A percentile compares a stretch with the other conserved stretches of the same genome.
phyloP scores from a whole-genome alignment of 2,113 vertebrate genomes.

The Helogale parvula region DNA sequence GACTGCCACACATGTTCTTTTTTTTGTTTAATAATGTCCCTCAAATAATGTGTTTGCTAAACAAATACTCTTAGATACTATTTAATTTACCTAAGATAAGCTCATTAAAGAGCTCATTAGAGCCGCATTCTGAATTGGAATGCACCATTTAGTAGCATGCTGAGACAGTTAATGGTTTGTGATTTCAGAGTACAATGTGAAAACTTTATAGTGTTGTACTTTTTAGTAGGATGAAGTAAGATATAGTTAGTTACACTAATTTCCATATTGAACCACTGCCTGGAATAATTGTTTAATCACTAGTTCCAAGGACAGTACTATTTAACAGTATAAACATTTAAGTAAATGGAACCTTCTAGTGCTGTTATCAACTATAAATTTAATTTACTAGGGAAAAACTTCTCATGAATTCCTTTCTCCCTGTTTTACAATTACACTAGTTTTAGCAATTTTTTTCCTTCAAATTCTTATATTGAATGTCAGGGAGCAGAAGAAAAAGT shows the following conservation, averaged over 20 bases:
- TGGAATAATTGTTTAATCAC: slow-evolving; percentile 30
- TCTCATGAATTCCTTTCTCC: slow-evolving; percentile 27
- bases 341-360: slow-evolving; percentile 40
- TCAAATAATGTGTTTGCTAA: slow-evolving; percentile 22
- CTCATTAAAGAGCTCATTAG: slow-evolving; percentile 47
- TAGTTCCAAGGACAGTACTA: slow-evolving; percentile 35
- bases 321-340: slow-evolving; percentile 32
- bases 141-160: slow-evolving; percentile 42
- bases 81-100: slow-evolving; percentile 46
- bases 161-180: slow-evolving; percentile 32
- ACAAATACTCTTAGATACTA: background rate
- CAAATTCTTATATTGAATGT: background rate
- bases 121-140: slow-evolving; percentile 25
- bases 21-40: background rate
- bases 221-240: slow-evolving; percentile 55
- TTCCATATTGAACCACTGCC: slow-evolving; percentile 39
- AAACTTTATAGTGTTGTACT: slow-evolving; percentile 40
- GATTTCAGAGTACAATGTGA: slow-evolving; percentile 49
- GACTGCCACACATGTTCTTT: background rate
- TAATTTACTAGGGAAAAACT: slow-evolving; percentile 31
- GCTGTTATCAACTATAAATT: slow-evolving; percentile 46
- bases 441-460: background rate
- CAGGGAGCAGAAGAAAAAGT: background rate
- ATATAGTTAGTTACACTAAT: slow-evolving; percentile 29
- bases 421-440: background rate